Evolutionary conservation across 2,888 invertebrate species (phyloP), one percentile per base, ranked within the genome.

Genomic region (Calliphora vomitoria): DNA sequence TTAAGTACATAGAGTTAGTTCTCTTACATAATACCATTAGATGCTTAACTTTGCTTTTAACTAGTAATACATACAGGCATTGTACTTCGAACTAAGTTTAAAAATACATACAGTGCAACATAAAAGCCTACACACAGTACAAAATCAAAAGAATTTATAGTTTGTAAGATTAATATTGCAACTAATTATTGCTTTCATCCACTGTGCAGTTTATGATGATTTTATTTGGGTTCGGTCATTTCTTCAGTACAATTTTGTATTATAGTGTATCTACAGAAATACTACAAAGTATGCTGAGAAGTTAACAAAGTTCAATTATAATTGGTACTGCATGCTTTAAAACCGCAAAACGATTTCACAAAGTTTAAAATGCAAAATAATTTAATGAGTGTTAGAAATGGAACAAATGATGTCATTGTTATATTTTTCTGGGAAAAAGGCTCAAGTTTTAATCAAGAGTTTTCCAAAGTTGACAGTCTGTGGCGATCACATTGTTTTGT

Each of bases 21-120:
- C 58, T 71, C 53, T 53, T 71, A n/a, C 18, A 38, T 76, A 64
- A 71, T 78, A 47, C 71, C 72, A 83, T 72, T 83, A 78, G 55
- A 58, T 78, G 31, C 64, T 78, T 72, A 83, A 66, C 64, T 72
- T 78, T 71, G 20, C 35, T 55, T 50, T 38, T 35, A 50, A 38
- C 53, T 53, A 31, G 62, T 62, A 64, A 35, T 38, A 35, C 25
- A 15, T 31, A 47, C 25, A 47, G 25, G 41, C 41, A 71, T 35
- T 35, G 18, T 55, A 38, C 53, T 71, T 55, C 1, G 35, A 31
- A 53, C 25, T 47, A 13, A 44, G 44, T 13, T 4, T 10, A 31
- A 25, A 8, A 25, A 25, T n/a, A n/a, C n/a, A 35, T 11, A 53
- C 31, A 50, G n/a, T 50, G 8, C 13, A 31, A 31, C 11, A 8